phyloP scores from a whole-genome alignment of 1,140 invertebrate genomes.

The Rhopalosiphum maidis region DNA sequence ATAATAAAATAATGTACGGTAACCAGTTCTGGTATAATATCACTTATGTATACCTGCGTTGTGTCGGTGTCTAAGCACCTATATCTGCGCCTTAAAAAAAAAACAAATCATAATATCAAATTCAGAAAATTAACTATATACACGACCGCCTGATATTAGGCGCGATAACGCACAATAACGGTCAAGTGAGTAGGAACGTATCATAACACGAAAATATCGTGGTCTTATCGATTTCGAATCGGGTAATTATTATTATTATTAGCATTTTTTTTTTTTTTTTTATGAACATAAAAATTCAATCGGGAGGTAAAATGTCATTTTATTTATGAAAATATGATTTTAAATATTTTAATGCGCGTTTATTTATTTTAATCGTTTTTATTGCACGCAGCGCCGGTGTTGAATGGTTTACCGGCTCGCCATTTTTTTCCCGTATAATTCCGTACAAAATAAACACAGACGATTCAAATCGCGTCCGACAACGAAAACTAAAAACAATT shows the following conservation, averaged over 20 bases:
- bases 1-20: neutral
- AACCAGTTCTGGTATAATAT: constrained; percentile 9
- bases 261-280: neutral
- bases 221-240: neutral
- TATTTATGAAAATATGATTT: neutral
- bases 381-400: neutral
- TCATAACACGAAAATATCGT: neutral
- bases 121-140: neutral
- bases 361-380: neutral
- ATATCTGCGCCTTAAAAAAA: neutral
- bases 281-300: neutral
- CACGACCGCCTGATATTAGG: neutral
- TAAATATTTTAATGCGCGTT: neutral
- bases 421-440: neutral
- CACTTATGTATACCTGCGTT: neutral
- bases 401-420: neutral
- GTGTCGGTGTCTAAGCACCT: neutral
- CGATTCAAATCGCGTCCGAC: neutral
- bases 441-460: neutral
- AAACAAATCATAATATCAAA: neutral
- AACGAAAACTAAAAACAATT: neutral
- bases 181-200: neutral
- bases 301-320: neutral
- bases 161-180: neutral
- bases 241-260: neutral